Percentiles rank a stretch among this genome's conserved stretches.
Evolutionary conservation across 2,888 invertebrate genomes (phyloP).

Genomic region (Meganola albula): DNA sequence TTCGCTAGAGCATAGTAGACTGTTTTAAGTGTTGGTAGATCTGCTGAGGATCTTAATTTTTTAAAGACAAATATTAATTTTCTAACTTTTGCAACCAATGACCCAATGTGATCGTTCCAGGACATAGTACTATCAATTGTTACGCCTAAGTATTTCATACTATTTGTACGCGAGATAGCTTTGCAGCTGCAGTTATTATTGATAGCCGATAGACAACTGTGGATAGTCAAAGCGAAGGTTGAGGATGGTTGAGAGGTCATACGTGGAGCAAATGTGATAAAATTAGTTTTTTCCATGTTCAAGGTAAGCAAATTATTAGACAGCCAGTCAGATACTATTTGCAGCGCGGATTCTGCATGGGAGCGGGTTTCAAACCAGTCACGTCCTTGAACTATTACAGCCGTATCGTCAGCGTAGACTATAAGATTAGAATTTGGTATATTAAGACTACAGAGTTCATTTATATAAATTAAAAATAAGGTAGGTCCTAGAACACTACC

Average conservation of each 20-base stretch:
- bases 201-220: background rate
- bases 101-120: background rate
- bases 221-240: background rate
- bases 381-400: background rate
- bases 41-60: conserved; percentile 1
- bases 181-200: background rate
- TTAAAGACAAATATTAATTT: too few relatives aligned
- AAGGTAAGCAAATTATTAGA: background rate
- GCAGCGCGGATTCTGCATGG: background rate
- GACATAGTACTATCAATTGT: background rate
- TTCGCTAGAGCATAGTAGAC: conserved; percentile 1
- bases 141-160: background rate
- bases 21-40: background rate
- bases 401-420: conserved; percentile 3
- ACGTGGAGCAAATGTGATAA: background rate
- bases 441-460: conserved; percentile 1
- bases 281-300: background rate
- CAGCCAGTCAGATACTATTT: background rate
- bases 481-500: conserved; percentile 2
- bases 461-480: conserved; percentile 1
- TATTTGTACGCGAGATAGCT: background rate
- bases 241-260: background rate
- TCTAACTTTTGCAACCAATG: background rate
- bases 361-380: conserved; percentile 1
- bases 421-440: background rate